These are phyloP conservation scores for Yponomeuta malinellus DNA, from an alignment of 2,888 invertebrate species.

Conservation along the genomic window DNA sequence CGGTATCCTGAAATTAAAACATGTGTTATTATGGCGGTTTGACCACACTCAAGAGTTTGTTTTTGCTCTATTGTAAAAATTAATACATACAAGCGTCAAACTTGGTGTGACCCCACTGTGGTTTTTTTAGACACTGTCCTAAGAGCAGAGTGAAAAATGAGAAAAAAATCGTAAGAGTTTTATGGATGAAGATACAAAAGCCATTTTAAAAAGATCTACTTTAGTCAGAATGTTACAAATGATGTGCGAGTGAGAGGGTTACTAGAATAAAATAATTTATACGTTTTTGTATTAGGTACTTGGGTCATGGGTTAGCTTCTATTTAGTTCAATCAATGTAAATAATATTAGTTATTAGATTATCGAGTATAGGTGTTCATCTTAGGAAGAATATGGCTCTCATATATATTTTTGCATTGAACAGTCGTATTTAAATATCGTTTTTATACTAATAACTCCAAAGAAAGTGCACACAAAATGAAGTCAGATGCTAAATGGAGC, in stretches of 20 bases:
- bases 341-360: conserved; percentile 21
- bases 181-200: not conserved
- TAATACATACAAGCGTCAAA: too few species aligned
- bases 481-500: conserved; percentile 64
- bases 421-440: conserved; percentile 3
- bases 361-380: not conserved
- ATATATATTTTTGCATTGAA: conserved; percentile 10
- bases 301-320: conserved; percentile 32
- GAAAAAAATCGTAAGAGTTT: not conserved
- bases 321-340: conserved; percentile 26
- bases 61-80: too few species aligned
- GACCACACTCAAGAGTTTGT: too few species aligned
- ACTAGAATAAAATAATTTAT: conserved; percentile 4
- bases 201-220: conserved; percentile 4
- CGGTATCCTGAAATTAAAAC: too few species aligned
- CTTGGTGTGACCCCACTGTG: not conserved
- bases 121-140: not conserved
- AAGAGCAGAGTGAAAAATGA: not conserved
- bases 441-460: conserved; percentile 32
- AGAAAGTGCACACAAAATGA: conserved; percentile 54
- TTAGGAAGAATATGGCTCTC: conserved; percentile 2
- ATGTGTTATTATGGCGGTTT: too few species aligned
- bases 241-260: conserved; percentile 4
- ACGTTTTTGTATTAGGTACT: conserved; percentile 22
- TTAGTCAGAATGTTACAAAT: conserved; percentile 10